Conservation (phyloP, 2,113 vertebrate genomes). For the Myrmecobius fasciatus region DNA sequence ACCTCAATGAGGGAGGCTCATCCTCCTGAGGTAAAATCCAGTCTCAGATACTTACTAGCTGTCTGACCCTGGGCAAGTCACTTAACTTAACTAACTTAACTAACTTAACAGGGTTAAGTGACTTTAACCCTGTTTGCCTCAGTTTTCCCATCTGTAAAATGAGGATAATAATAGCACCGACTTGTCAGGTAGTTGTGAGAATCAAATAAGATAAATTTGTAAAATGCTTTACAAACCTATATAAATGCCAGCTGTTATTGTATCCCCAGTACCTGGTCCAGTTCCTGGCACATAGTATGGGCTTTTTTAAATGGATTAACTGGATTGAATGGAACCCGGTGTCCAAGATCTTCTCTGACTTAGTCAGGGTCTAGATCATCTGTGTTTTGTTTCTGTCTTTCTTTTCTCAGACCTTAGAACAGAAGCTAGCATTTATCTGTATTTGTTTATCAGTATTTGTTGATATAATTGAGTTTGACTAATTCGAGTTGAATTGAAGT, state of each 20-base stretch:
- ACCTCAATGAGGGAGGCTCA: neutral
- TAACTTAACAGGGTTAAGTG: no score
- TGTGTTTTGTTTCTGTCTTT: neutral
- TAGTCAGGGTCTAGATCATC: neutral
- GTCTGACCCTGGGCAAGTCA: neutral
- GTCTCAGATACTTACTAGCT: neutral
- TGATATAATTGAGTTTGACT: neutral
- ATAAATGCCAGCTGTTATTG: neutral
- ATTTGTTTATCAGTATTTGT: neutral
- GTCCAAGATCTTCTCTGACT: neutral
- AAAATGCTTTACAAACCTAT: neutral
- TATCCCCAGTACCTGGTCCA: neutral
- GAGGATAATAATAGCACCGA: neutral
- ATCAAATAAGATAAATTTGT: neutral
- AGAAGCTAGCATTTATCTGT: no score
- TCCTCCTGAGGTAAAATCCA: neutral
- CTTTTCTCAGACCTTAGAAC: neutral
- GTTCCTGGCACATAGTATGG: neutral
- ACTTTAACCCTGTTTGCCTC: neutral
- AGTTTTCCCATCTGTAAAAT: neutral
- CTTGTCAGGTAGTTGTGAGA: neutral
- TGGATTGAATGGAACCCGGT: neutral
- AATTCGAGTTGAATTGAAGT: neutral
- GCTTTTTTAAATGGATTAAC: neutral
- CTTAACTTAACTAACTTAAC: no score